phyloP scores from a whole-genome alignment of 2,113 vertebrate genomes.

The Todiramphus chloris region DNA sequence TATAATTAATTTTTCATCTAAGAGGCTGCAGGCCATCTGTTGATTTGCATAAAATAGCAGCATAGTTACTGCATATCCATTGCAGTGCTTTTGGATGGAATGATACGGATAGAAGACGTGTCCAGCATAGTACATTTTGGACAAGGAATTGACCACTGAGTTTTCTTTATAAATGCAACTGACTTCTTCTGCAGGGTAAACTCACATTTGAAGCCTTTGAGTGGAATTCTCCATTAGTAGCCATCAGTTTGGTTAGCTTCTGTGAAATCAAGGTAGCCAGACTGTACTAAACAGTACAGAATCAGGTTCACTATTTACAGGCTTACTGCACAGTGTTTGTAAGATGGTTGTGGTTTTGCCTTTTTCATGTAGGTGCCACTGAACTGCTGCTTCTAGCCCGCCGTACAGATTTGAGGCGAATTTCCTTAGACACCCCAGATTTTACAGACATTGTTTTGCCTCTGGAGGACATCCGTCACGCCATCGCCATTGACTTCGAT shows the following conservation, averaged over 20 bases:
- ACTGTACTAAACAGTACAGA: background rate
- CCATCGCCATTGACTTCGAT: constrained; percentile 97
- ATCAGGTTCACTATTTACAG: background rate
- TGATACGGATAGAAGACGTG: fast-evolving
- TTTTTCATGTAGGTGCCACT: constrained; percentile 79
- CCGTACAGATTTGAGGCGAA: constrained; percentile 89
- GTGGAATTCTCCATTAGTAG: background rate
- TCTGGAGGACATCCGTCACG: constrained; percentile 93
- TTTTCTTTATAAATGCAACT: background rate
- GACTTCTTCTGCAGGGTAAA: background rate
- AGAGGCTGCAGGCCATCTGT: background rate
- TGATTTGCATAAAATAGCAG: background rate
- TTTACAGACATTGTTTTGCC: constrained; percentile 94
- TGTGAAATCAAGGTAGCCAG: background rate
- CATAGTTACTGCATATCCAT: background rate
- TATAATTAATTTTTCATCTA: constrained; percentile 10
- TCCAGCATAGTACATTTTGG: background rate
- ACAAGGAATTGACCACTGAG: background rate
- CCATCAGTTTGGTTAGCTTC: background rate
- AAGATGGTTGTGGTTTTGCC: background rate
- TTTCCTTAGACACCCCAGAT: constrained; percentile 94
- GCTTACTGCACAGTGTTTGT: background rate
- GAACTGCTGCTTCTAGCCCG: constrained; percentile 90
- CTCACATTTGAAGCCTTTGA: background rate
- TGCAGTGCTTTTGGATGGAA: background rate